A percentile compares a stretch with the other conserved stretches of the same genome.
Evolutionary conservation across 2,888 invertebrate genomes (phyloP).

Genomic region (Tenthredo mesomela): DNA sequence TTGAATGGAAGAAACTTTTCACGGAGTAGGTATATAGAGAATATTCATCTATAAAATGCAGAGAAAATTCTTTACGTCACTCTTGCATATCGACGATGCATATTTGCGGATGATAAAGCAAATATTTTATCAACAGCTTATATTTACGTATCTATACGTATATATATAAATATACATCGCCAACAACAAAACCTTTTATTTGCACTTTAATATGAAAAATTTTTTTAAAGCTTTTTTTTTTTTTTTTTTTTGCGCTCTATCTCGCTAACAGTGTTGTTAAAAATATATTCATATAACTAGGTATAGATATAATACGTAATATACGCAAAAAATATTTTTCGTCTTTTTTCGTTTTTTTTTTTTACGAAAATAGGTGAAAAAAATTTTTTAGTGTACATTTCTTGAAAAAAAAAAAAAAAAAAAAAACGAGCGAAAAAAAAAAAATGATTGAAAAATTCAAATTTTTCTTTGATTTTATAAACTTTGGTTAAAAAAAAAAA

Average conservation of each 20-base stretch:
- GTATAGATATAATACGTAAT: not conserved
- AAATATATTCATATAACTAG: not conserved
- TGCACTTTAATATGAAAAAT: not conserved
- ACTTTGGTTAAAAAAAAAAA: not conserved
- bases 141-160: constrained; percentile 22
- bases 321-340: not conserved
- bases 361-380: not conserved
- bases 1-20: not conserved
- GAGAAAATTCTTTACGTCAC: not conserved
- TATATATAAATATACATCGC: too few species aligned
- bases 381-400: too few species aligned
- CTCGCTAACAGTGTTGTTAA: not conserved
- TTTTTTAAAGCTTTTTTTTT: not conserved
- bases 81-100: constrained; percentile 1
- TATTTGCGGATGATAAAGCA: not conserved
- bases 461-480: not conserved
- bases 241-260: not conserved
- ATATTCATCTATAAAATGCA: not conserved
- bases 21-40: too few species aligned
- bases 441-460: not conserved
- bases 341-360: not conserved
- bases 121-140: constrained; percentile 41
- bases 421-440: not conserved
- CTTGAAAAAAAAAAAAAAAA: not conserved
- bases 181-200: constrained; percentile 16